phyloP scores from a whole-genome alignment of 2,113 vertebrate species.

The Gallinago undulata region DNA sequence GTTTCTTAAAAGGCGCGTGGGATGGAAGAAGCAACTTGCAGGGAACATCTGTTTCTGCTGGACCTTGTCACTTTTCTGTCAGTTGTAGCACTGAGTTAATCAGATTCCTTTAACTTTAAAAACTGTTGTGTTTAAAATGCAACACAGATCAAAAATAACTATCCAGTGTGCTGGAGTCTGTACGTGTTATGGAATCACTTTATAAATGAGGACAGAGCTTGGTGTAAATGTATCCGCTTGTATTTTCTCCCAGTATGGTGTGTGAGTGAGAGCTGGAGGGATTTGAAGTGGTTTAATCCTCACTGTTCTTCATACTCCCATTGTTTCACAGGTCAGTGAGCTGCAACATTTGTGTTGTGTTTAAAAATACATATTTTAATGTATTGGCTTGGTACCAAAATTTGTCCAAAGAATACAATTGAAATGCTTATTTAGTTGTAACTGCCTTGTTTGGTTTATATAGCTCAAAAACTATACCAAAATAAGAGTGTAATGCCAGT shows the following conservation, averaged over 20 bases:
- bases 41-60: conserved; percentile 67
- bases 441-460: not conserved
- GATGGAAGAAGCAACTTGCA: conserved; percentile 58
- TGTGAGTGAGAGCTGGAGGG: not conserved
- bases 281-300: conserved; percentile 37
- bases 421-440: not conserved
- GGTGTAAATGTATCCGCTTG: not conserved
- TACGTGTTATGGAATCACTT: not conserved
- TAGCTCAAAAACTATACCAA: not conserved
- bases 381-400: not conserved
- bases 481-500: not conserved
- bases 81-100: conserved; percentile 46
- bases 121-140: conserved; percentile 43
- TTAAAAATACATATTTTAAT: conserved; percentile 37
- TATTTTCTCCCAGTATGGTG: not conserved
- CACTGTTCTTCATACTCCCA: conserved; percentile 16
- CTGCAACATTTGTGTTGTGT: conserved; percentile 33
- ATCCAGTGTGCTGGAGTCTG: not conserved
- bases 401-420: not conserved
- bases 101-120: conserved; percentile 40
- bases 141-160: conserved; percentile 27
- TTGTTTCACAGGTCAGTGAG: conserved; percentile 34
- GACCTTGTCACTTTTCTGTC: conserved; percentile 50
- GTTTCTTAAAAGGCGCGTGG: conserved; percentile 39
- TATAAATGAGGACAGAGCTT: conserved; percentile 1